Conservation (phyloP, 2,888 invertebrate species). For the Leistus spinibarbis region DNA sequence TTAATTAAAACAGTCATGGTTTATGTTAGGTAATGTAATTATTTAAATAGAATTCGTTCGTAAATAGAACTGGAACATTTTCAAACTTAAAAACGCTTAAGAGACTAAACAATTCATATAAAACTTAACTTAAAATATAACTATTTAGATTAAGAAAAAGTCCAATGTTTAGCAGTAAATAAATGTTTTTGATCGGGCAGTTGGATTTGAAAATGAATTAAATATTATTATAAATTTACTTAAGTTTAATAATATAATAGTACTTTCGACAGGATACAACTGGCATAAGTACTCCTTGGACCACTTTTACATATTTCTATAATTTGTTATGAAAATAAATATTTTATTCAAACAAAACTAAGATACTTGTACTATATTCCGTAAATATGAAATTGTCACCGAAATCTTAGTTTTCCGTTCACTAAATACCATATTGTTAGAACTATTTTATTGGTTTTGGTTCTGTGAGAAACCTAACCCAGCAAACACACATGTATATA, state of each 20-base stretch:
- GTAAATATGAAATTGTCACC: no score
- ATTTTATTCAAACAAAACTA: background rate
- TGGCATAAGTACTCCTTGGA: background rate
- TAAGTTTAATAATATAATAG: background rate
- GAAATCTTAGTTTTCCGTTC: no score
- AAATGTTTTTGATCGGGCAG: background rate
- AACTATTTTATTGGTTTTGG: no score
- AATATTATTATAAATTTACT: background rate
- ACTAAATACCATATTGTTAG: no score
- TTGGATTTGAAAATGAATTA: background rate
- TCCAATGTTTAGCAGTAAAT: conserved; percentile 32
- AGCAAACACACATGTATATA: no score
- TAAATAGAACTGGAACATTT: conserved; percentile 1
- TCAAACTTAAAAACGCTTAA: conserved; percentile 34
- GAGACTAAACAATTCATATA: conserved; percentile 29
- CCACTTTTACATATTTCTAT: background rate
- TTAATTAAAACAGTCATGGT: conserved; percentile 2
- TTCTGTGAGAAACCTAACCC: no score
- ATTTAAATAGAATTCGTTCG: background rate
- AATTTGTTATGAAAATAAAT: background rate
- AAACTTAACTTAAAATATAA: conserved; percentile 23
- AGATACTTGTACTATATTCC: background rate
- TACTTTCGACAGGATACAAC: background rate
- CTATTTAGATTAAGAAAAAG: conserved; percentile 32
- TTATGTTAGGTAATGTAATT: conserved; percentile 13